Evolutionary conservation across 2,888 invertebrate genomes (phyloP).

Genomic region (Priocnemis perturbator): DNA sequence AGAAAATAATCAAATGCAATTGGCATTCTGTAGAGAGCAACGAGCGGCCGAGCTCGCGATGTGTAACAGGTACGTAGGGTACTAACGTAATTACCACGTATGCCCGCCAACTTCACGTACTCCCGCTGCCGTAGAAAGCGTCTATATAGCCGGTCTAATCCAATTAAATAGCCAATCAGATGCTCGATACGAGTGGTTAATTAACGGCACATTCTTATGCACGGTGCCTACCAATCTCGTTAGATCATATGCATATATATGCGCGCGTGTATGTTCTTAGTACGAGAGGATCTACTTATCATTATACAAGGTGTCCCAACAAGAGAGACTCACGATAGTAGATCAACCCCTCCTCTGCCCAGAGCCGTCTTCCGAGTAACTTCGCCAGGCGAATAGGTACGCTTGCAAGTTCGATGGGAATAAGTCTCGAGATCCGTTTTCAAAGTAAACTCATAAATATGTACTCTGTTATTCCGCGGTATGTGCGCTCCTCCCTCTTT

Average conservation of each 20-base stretch:
- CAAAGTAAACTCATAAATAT: slow-evolving; percentile 60
- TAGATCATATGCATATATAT: slow-evolving; percentile 10
- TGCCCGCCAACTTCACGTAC: slow-evolving; percentile 25
- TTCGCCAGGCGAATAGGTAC: slow-evolving; percentile 17
- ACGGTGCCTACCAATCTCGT: slow-evolving; percentile 52
- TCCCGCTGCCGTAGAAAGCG: slow-evolving; percentile 54
- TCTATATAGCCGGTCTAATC: slow-evolving; percentile 55
- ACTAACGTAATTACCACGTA: slow-evolving; percentile 58
- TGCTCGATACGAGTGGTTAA: slow-evolving; percentile 65
- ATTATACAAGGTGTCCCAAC: slow-evolving; percentile 48
- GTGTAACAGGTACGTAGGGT: slow-evolving; percentile 49
- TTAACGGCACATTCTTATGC: slow-evolving; percentile 68
- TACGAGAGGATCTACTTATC: slow-evolving; percentile 48
- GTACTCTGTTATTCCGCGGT: slow-evolving; percentile 49
- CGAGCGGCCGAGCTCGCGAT: slow-evolving; percentile 19
- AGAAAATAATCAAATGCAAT: slow-evolving; percentile 6
- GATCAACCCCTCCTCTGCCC: slow-evolving; percentile 8
- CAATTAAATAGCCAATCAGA: slow-evolving; percentile 69
- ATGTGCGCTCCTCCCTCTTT: slow-evolving; percentile 14
- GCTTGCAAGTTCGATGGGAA: slow-evolving; percentile 4
- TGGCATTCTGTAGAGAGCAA: slow-evolving; percentile 14
- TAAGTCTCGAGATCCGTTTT: slow-evolving; percentile 46
- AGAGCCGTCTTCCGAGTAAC: neutral
- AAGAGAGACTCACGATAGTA: neutral
- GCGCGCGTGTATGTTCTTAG: too few species aligned